Evolutionary conservation across 2,797 vertebrate genomes (phyloP), one percentile per base, ranked within the genome.

Genomic region (Huso huso): DNA sequence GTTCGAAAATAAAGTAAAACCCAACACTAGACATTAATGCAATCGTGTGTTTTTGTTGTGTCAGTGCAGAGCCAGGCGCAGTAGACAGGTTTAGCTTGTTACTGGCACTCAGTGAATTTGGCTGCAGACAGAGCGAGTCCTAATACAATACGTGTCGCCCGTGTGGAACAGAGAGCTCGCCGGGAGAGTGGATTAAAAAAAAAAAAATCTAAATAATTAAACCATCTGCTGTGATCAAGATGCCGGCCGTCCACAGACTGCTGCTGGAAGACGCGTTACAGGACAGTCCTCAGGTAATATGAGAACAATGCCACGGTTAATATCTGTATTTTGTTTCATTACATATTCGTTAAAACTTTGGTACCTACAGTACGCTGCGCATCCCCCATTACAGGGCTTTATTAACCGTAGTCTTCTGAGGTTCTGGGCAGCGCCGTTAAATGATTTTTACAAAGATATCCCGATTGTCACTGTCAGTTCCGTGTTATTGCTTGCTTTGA

Each of bases 211-310:
- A 10, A 73, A 84, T 81, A 75, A 78, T 85, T 86, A 72, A 82
- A 76, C 69, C 76, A 48, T 71, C 63, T n/a, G 63, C 70, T 72
- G 77, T 77, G 71, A 63, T 75, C 91, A 86, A 89, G 84, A 98
- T 99, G 96, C 95, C 96, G 72, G 91, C 93, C 80, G 93, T 96
- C 67, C 95, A 97, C 80, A 97, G 91, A 77, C 88, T 99, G 75
- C 91, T 96, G 50, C 81, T 99, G 75, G 96, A 99, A 80, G 95
- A 99, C 64, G 94, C 95, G 52, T 75, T 98, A 74, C 94, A 94
- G 78, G 95, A 99, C 85, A 99, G 95, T 84, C 95, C 95, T 68
- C 95, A 99, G 95, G 96, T 98, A 94, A 77, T 83, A 15, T 1
- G n/a, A 37, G 37, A 37, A 37, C 37, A 37, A 37, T 37, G 37